Base-by-base conservation (phyloP, 2,113 vertebrate genomes). In the Mirounga angustirostris region DNA sequence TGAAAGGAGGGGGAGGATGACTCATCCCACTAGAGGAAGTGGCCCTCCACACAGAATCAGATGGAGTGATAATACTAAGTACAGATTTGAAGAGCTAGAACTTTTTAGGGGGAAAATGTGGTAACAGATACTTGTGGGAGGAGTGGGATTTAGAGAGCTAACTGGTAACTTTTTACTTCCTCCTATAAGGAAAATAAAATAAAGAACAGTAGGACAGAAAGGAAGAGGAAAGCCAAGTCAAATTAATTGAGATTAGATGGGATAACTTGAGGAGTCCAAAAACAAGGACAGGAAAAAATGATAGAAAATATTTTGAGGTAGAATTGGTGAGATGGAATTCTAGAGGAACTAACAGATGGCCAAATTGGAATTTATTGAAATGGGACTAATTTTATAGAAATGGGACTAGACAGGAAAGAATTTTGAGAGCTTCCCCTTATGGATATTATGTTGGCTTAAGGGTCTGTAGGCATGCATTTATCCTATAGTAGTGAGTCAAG, bases 371-470 rank as follows among this genome's bases (percentile, higher is more conserved):
- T 89, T 43, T 88, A 46, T 12, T 86, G 67, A 67, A 78, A 59
- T 52, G 67, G n/a, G 11, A 83, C 56, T 74, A 50, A 9, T 95
- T 90, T 93, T 52, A 50, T 87, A 92, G 74, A 89, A 76, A 87
- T 88, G 81, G 36, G n/a, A 26, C 0, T 46, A 92, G 33, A 84
- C 40, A 88, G 52, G 21, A 79, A 73, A 94, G 26, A 56, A 83
- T n/a, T 30, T 30, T 30, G 67, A 76, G 50, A 63, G 4, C 54
- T n/a, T 76, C 61, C 59, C 10, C 52, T 86, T 88, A n/a, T 18
- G 54, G 58, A 71, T 22, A 9, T 76, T 52, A 69, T 21, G 18
- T 33, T 82, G 40, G 43, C 36, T 89, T 22, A 6, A 26, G 73
- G 8, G 26, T 76, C 56, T 76, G 4, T 33, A 56, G 13, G 21